A percentile compares a stretch with the other conserved stretches of the same genome.
Evolutionary conservation across 2,113 vertebrate genomes (phyloP).

Genomic region (Tringa solitaria): DNA sequence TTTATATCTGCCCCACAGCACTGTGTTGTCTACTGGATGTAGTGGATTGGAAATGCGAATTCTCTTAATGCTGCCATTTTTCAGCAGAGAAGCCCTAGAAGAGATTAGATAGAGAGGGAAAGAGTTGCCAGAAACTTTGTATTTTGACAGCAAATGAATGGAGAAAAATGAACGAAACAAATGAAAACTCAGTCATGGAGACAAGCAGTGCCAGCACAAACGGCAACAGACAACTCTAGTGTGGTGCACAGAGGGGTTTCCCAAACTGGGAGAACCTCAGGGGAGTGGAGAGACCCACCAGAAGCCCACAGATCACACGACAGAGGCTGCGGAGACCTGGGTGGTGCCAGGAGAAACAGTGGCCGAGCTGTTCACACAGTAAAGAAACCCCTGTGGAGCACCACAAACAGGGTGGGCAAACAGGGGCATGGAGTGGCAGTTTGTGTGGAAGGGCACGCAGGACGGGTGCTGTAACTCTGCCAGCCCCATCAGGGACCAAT

Average conservation of each 20-base stretch:
- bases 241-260: accelerated
- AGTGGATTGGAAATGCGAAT: neutral
- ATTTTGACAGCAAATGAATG: neutral
- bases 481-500: neutral
- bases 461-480: neutral
- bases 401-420: accelerated
- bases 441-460: neutral
- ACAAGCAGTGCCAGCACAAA: accelerated
- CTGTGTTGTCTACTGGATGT: neutral
- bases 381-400: neutral
- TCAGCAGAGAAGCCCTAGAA: neutral
- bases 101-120: neutral
- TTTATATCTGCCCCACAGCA: neutral
- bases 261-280: accelerated
- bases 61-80: neutral
- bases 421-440: too few species aligned
- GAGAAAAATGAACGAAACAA: neutral
- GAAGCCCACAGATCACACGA: accelerated
- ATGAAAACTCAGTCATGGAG: accelerated
- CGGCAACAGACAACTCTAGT: accelerated
- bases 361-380: neutral
- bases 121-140: neutral
- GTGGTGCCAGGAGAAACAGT: accelerated
- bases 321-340: neutral
- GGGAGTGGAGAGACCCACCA: neutral